Percentiles rank a stretch among this genome's conserved stretches.
Evolutionary conservation across 2,797 vertebrate species (phyloP).

Genomic region (Phoebastria nigripes): DNA sequence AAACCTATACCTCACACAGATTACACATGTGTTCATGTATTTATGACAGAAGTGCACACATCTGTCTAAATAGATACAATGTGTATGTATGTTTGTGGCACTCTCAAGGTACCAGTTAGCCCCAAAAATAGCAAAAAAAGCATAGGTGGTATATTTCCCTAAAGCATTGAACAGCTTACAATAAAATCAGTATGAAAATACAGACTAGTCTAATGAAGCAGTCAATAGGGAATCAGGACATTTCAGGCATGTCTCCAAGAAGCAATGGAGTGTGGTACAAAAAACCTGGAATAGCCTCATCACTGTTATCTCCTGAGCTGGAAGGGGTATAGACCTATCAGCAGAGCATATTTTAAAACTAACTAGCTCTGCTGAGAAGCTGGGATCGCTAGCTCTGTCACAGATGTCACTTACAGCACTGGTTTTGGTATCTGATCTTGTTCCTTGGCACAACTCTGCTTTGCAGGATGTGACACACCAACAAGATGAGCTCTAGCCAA

Average conservation of each 20-base stretch:
- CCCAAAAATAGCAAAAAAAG: not conserved
- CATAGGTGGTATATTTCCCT: not conserved
- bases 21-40: not conserved
- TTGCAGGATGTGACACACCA: not conserved
- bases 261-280: not conserved
- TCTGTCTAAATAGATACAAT: not conserved
- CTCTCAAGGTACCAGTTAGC: not conserved
- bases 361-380: not conserved
- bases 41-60: not conserved
- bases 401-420: not conserved
- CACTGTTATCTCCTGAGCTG: not conserved
- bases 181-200: not conserved
- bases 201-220: not conserved
- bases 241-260: not conserved
- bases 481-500: not conserved
- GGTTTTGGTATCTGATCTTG: not conserved
- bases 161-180: not conserved
- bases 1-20: not conserved
- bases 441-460: not conserved
- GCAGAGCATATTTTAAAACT: not conserved
- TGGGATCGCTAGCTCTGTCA: not conserved
- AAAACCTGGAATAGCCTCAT: not conserved
- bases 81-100: not conserved
- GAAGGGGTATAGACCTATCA: not conserved
- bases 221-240: not conserved